Evolutionary conservation across 2,888 invertebrate species (phyloP).

Genomic region (Kuschelorhynchus macadamiae): DNA sequence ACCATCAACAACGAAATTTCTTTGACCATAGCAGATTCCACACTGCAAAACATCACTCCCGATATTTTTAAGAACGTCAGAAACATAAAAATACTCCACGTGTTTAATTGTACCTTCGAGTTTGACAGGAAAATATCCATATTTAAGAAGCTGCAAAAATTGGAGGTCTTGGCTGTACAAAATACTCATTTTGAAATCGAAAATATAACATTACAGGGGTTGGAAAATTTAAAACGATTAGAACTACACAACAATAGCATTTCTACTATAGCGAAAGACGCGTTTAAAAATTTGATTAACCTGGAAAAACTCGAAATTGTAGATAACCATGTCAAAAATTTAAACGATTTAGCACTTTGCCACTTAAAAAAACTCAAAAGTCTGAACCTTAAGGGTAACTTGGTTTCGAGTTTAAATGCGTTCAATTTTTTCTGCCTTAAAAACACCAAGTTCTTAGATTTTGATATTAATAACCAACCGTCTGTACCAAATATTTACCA

Average conservation of each 20-base stretch:
- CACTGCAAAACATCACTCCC: conserved; percentile 54
- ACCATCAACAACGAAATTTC: conserved; percentile 62
- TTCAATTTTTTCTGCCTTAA: conserved; percentile 50
- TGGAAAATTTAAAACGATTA: conserved; percentile 54
- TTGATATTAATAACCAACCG: conserved; percentile 43
- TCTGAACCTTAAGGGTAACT: conserved; percentile 53
- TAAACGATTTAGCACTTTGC: conserved; percentile 57
- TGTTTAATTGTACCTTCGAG: conserved; percentile 57
- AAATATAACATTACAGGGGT: conserved; percentile 51
- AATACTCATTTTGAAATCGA: conserved; percentile 53
- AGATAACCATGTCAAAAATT: conserved; percentile 53
- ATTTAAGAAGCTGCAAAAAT: conserved; percentile 51
- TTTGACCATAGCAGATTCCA: conserved; percentile 60
- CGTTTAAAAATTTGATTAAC: conserved; percentile 47
- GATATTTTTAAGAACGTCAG: conserved; percentile 59
- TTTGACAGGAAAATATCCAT: conserved; percentile 50
- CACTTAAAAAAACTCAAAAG: conserved; percentile 53
- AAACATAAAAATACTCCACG: conserved; percentile 59
- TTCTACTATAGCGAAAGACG: conserved; percentile 49
- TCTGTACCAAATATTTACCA: conserved; percentile 18
- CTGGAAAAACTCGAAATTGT: conserved; percentile 54
- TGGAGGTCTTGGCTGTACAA: conserved; percentile 54
- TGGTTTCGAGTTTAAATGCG: conserved; percentile 41
- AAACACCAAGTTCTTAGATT: conserved; percentile 26
- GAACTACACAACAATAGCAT: conserved; percentile 57